Base-by-base conservation (phyloP, 2,113 vertebrate species). In the Mirounga angustirostris region DNA sequence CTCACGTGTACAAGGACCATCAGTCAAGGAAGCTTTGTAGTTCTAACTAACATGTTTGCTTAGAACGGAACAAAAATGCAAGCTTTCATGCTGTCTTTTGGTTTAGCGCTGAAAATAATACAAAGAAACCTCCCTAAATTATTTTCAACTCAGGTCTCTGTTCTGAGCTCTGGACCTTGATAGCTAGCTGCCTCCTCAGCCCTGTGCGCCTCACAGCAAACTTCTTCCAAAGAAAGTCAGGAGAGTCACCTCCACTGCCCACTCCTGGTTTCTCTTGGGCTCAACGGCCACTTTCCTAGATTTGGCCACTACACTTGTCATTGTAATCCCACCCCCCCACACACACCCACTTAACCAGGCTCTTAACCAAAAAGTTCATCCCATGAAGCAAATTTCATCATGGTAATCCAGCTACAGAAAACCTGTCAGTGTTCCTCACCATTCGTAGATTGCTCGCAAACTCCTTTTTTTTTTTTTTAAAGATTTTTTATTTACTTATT, bases 51-150 rank as follows among this genome's bases (percentile, higher is more conserved):
- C 16, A 9, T 65, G 89, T 89, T 91, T 94, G 56, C 84, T 89
- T 50, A 93, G 80, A 74, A 92, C 0, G 28, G 74, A 95, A 73
- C 9, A 5, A 28, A 28, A 79, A 82, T 46, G 30, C 36, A 91
- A 24, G 65, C 46, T 22, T 67, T 36, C 33, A 43, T 6, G 76
- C 54, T n/a, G 46, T 80, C 73, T 90, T 91, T 95, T 46, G 58
- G 56, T 71, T 94, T 26, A 59, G 36, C 18, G 40, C 22, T 95
- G 90, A 90, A 87, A 94, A 95, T 2, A 59, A 80, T 33, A 63
- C 43, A 81, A 80, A 92, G n/a, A 36, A 83, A 8, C 28, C 36
- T 65, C 36, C 56, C 26, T 46, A 59, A 63, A 74, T 52, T n/a
- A 50, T 87, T 91, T 78, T 3, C 76, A 81, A 28, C 33, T 92